Evolutionary conservation across 1,140 invertebrate species (phyloP), one percentile per base, ranked within the genome.

Genomic region (Pachypsylla venusta): DNA sequence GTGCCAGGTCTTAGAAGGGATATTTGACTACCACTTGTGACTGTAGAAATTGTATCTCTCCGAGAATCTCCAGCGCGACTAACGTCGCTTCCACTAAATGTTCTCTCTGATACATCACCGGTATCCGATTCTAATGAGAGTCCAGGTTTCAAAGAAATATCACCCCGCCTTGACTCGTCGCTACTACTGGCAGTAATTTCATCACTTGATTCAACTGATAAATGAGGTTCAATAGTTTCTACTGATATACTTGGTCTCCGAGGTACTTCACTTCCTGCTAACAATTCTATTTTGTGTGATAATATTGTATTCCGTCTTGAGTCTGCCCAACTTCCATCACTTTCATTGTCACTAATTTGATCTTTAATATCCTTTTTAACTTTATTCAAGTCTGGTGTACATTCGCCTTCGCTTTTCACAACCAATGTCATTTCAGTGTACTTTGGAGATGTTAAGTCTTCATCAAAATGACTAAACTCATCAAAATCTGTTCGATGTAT

Each of bases 1-100:
- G 77, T 76, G 0, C 75, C 76, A 5, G 67, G 69, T 40, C 67
- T 59, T 28, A 67, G 24, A 30, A 69, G 30, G 22, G 63, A 60
- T 19, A 59, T 59, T 25, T 65, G 64, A 57, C 66, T 67, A 16
- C 64, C 64, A 56, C 57, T 63, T 35, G 60, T 58, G 12, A 64
- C 64, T 28, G 65, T 67, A 4, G 69, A 66, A 39, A 62, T 67
- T 53, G 63, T 69, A 27, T 67, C 64, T 24, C 64, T 61, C 14
- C 63, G 60, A 0, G 67, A 67, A 39, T 65, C 66, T 12, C 59
- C 60, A 2, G 61, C 60, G 40, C 64, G 58, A 40, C 63, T 64
- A 2, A 63, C 59, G 25, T 66, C 65, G 56, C 66, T 62, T 35
- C 63, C 60, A 53, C 42, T 28, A 39, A 48, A 48, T 10, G 53